Evolutionary conservation across 2,888 invertebrate species (phyloP).

Genomic region (Quadriops clusia): DNA sequence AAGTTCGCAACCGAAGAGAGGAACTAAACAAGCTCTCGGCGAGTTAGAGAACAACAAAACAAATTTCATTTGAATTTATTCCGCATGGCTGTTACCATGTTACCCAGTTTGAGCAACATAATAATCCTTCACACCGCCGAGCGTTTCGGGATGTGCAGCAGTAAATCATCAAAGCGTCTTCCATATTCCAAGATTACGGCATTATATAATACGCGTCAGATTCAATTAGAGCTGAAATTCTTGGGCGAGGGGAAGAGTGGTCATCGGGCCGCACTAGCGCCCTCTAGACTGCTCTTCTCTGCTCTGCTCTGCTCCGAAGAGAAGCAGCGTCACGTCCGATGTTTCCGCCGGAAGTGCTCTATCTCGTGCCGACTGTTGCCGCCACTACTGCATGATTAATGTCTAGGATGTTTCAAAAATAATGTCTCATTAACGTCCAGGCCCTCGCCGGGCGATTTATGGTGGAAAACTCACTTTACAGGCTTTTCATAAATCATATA

Average conservation of each 20-base stretch:
- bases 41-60: too few relatives aligned
- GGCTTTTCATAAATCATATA: constrained; percentile 30
- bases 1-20: too few relatives aligned
- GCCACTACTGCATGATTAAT: constrained; percentile 27
- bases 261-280: too few relatives aligned
- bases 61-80: too few relatives aligned
- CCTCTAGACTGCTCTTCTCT: too few relatives aligned
- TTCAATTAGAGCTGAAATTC: constrained; percentile 15
- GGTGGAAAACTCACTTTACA: constrained; percentile 27
- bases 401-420: constrained; percentile 31
- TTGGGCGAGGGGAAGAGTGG: too few relatives aligned
- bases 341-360: constrained; percentile 16
- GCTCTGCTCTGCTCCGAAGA: constrained; percentile 12
- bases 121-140: too few relatives aligned
- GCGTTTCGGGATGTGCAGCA: too few relatives aligned
- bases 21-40: too few relatives aligned
- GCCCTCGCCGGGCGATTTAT: constrained; percentile 28
- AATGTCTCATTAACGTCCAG: constrained; percentile 34
- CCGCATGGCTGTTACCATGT: too few relatives aligned
- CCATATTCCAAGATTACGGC: constrained; percentile 13
- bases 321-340: constrained; percentile 17
- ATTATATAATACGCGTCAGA: constrained; percentile 14
- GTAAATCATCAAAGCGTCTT: constrained; percentile 12
- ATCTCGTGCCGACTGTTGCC: constrained; percentile 17
- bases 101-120: too few relatives aligned